phyloP scores from a whole-genome alignment of 1,140 invertebrate species.

The Drosophila littoralis region DNA sequence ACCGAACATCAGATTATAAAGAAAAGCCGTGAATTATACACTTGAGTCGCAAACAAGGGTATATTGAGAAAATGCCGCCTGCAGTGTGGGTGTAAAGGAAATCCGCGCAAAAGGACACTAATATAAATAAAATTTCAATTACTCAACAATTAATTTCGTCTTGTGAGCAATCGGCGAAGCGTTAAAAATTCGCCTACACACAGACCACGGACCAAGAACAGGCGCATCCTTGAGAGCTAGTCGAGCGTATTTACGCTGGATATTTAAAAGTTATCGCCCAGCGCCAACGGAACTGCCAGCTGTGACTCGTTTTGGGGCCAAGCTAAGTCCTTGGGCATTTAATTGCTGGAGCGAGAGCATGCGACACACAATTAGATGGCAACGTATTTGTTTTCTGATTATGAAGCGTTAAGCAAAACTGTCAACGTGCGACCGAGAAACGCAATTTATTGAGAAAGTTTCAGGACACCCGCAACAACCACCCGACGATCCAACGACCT shows the following conservation, averaged over 20 bases:
- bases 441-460: conserved; percentile 83
- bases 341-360: conserved; percentile 55
- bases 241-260: conserved; percentile 52
- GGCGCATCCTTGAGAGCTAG: conserved; percentile 53
- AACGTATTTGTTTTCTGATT: conserved; percentile 84
- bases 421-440: conserved; percentile 81
- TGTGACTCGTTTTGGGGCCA: conserved; percentile 21
- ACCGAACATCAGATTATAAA: conserved; percentile 59
- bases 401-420: conserved; percentile 84
- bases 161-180: conserved; percentile 75
- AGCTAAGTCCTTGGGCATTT: conserved; percentile 65
- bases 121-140: conserved; percentile 85
- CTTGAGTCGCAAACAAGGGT: conserved; percentile 42
- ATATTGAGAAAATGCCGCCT: conserved; percentile 42
- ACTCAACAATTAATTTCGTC: conserved; percentile 84
- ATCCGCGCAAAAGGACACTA: conserved; percentile 71
- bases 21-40: conserved; percentile 70
- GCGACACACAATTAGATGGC: conserved; percentile 77
- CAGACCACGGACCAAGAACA: conserved; percentile 50
- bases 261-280: conserved; percentile 53
- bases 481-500: not conserved
- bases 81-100: conserved; percentile 61
- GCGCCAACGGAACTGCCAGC: conserved; percentile 46
- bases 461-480: conserved; percentile 20
- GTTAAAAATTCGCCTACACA: conserved; percentile 61